Evolutionary conservation across 1,140 invertebrate genomes (phyloP).

Genomic region (Dendroctonus ponderosae): DNA sequence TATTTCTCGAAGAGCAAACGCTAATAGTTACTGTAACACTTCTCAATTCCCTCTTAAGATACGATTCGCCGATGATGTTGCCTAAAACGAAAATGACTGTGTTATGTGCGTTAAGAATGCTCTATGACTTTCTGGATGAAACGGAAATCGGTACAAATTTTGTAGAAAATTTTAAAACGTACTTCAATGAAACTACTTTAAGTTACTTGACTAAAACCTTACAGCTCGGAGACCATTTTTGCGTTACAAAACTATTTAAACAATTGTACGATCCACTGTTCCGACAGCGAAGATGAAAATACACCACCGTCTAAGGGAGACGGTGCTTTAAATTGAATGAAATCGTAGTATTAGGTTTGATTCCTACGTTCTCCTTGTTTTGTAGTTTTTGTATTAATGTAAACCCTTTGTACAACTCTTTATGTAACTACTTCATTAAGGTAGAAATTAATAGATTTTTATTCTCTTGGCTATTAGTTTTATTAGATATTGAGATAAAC

Average conservation of each 20-base stretch:
- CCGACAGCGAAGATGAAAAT: conserved; percentile 24
- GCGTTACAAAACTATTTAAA: conserved; percentile 36
- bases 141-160: conserved; percentile 36
- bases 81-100: conserved; percentile 39
- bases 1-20: conserved; percentile 45
- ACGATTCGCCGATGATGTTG: conserved; percentile 38
- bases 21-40: conserved; percentile 40
- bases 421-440: no score
- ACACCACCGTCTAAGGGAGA: conserved; percentile 17
- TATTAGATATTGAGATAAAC: no score
- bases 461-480: no score
- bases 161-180: conserved; percentile 33
- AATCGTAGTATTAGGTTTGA: no score
- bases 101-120: conserved; percentile 40
- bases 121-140: conserved; percentile 39
- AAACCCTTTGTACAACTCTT: no score
- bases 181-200: conserved; percentile 38
- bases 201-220: conserved; percentile 35
- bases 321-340: background rate
- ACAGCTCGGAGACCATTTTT: conserved; percentile 34
- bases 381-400: no score
- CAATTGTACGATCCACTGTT: conserved; percentile 37
- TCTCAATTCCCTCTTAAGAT: conserved; percentile 37
- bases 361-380: no score
- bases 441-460: no score